Percentiles rank a stretch among this genome's conserved stretches.
Conservation (phyloP, 2,797 vertebrate genomes). For the Lemur catta region DNA sequence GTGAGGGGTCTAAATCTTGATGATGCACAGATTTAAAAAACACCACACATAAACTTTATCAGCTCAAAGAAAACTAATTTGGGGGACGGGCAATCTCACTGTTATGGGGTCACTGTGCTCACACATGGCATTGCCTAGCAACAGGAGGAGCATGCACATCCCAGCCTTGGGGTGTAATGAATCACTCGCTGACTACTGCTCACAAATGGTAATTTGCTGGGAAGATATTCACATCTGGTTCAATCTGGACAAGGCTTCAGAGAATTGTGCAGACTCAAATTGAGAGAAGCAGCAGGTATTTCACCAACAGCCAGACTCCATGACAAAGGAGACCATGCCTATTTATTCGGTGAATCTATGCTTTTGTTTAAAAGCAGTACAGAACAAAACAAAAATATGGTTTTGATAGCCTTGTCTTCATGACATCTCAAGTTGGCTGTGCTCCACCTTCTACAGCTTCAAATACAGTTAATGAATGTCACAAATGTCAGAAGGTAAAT, state of each 20-base stretch:
- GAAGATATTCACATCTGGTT: constrained; percentile 44
- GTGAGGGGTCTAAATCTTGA: not conserved
- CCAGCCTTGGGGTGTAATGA: constrained; percentile 16
- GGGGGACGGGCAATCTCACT: constrained; percentile 29
- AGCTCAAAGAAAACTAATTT: constrained; percentile 44
- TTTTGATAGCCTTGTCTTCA: not conserved
- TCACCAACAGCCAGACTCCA: constrained; percentile 12
- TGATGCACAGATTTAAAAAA: not conserved
- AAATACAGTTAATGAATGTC: not conserved
- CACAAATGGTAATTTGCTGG: constrained; percentile 59
- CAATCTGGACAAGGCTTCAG: not conserved
- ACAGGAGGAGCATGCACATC: not conserved
- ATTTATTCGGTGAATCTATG: not conserved
- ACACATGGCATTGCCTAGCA: constrained; percentile 45
- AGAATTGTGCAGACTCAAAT: not conserved
- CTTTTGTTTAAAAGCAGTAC: constrained; percentile 40
- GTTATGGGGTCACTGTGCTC: not conserved
- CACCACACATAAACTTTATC: not conserved
- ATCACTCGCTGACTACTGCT: constrained; percentile 35
- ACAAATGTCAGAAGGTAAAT: not conserved
- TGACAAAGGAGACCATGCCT: constrained; percentile 28
- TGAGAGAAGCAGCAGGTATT: not conserved
- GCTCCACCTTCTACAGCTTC: not conserved
- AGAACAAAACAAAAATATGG: not conserved
- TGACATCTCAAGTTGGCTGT: constrained; percentile 1